A percentile compares a stretch with the other conserved stretches of the same genome.
phyloP scores from a whole-genome alignment of 2,113 vertebrate genomes.

The Dicaeum eximium region DNA sequence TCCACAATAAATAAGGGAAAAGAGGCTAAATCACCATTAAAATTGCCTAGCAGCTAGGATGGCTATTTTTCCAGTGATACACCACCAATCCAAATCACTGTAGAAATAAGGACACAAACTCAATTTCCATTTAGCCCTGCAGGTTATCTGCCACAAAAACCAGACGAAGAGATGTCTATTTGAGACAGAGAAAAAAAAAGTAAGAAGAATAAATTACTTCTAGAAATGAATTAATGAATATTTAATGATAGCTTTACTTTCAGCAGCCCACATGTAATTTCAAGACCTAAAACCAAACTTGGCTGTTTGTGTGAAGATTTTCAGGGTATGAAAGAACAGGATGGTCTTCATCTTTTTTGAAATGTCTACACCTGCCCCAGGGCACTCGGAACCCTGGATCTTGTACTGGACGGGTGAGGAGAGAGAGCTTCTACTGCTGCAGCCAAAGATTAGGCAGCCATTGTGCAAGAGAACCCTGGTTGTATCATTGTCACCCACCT shows the following conservation, averaged over 20 bases:
- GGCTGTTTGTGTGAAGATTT: neutral
- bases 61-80: neutral
- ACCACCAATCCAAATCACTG: neutral
- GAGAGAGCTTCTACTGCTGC: neutral
- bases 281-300: neutral
- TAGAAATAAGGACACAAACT: neutral
- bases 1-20: neutral
- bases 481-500: neutral
- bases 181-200: rapidly evolving
- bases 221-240: constrained; percentile 1
- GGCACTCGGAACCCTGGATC: neutral
- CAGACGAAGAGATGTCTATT: neutral
- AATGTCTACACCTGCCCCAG: neutral
- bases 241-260: neutral
- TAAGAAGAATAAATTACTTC: neutral
- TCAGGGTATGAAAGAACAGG: neutral
- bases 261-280: neutral
- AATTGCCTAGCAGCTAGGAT: neutral
- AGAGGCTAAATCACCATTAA: neutral
- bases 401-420: neutral
- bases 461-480: neutral
- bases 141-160: neutral
- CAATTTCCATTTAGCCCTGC: neutral
- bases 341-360: neutral
- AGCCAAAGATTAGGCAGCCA: neutral